A percentile compares a stretch with the other conserved stretches of the same genome.
These are phyloP conservation scores for Serrognathus titanus DNA, from an alignment of 2,888 invertebrate species.

Conservation along the genomic window DNA sequence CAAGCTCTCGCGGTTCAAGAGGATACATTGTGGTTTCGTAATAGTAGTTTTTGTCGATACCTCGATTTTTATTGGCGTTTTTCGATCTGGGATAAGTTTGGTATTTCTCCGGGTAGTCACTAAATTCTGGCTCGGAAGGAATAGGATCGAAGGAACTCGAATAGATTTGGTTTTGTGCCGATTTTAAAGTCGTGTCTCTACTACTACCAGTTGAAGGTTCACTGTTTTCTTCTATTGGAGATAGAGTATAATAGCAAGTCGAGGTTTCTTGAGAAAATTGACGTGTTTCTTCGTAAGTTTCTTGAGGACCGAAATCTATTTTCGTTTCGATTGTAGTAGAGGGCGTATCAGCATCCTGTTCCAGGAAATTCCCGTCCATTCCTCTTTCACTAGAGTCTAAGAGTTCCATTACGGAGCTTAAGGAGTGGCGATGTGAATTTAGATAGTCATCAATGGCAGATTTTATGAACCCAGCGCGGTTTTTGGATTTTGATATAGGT, in stretches of 20 bases:
- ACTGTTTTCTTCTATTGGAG: conserved; percentile 59
- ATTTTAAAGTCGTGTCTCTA: conserved; percentile 36
- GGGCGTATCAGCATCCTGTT: conserved; percentile 6
- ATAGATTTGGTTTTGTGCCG: conserved; percentile 27
- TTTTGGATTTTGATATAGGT: conserved; percentile 35
- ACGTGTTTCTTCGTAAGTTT: conserved; percentile 17
- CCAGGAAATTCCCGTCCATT: background rate
- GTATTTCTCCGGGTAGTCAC: conserved; percentile 44
- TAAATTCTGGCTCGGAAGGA: conserved; percentile 33
- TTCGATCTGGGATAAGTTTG: conserved; percentile 56
- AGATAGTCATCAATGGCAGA: conserved; percentile 48
- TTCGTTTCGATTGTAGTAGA: conserved; percentile 23
- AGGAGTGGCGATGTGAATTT: conserved; percentile 47
- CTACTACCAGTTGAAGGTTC: conserved; percentile 53
- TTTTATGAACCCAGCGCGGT: conserved; percentile 41
- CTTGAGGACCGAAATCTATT: conserved; percentile 12
- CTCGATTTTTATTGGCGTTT: conserved; percentile 39
- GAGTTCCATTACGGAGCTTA: conserved; percentile 48
- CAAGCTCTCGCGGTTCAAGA: conserved; percentile 57
- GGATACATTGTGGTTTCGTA: conserved; percentile 50
- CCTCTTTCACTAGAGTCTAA: conserved; percentile 32
- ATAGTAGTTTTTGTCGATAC: conserved; percentile 28
- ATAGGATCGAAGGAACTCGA: conserved; percentile 46
- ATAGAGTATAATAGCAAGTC: conserved; percentile 42
- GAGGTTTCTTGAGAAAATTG: conserved; percentile 24